Evolutionary conservation across 2,888 invertebrate genomes (phyloP), one percentile per base, ranked within the genome.

Genomic region (Andricus curvator): DNA sequence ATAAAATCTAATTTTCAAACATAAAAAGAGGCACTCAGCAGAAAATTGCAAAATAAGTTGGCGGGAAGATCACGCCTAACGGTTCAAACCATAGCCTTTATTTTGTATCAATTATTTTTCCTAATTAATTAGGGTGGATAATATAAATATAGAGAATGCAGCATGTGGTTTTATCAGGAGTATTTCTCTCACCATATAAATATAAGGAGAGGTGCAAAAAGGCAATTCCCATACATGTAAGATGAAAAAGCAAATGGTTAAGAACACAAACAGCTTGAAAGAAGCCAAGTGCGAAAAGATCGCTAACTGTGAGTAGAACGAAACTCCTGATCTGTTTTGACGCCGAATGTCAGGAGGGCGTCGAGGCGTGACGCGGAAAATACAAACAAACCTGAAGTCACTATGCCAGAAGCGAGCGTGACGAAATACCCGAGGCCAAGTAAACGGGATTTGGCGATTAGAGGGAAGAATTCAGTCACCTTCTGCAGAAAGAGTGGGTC

Each of bases 401-500:
- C 56, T 25, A 33, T 56, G 33, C 56, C 70, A 74, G 29, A 33
- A 51, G 74, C 33, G 51, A 74, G 33, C 56, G 56, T 74, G n/a
- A 74, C 74, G 74, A 74, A 74, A 56, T 51, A 56, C 51, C 29
- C 51, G 70, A 74, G 70, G 51, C 37, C 22, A 51, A 84, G 84
- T 83, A 84, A 90, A 90, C 84, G 85, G 87, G 89, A 89, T 90
- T 90, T 88, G 84, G 79, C 88, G 89, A 89, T 89, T 89, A 88
- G 51, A 68, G n/a, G 68, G 33, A 68, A 51, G 77, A 41, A 77
- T 25, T 66, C 37, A 56, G 77, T 44, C 67, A 62, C 41, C 66
- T 77, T 41, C 62, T 41, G 22, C 29, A 25, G 22, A 8, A 15
- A 29, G 82, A 86, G 78, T 87, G 83, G 87, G 88, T 89, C 88